Conservation (phyloP, 1,140 invertebrate species). For the Helicoverpa armigera region DNA sequence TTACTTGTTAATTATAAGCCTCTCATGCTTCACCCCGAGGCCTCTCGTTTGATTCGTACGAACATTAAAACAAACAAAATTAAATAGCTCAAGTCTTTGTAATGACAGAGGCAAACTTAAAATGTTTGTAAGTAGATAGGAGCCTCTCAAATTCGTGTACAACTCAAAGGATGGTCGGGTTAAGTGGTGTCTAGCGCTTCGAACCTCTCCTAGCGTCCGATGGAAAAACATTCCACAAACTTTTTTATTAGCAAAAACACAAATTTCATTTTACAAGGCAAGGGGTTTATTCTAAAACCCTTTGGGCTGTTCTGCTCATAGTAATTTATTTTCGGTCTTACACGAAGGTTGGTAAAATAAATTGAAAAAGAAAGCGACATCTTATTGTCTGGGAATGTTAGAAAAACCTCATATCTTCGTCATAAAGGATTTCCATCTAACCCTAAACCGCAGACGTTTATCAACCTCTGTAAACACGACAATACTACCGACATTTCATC, state of each 20-base stretch:
- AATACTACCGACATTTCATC: neutral
- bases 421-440: neutral
- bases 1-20: no score
- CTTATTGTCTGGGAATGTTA: no score
- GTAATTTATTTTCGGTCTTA: conserved; percentile 33
- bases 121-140: neutral
- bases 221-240: conserved; percentile 21
- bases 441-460: neutral
- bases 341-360: no score
- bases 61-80: no score
- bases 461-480: neutral
- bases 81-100: no score
- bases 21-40: no score
- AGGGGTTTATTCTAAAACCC: conserved; percentile 29
- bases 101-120: neutral
- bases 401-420: neutral
- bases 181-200: conserved; percentile 3
- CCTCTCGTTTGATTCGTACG: no score
- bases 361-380: no score
- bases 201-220: neutral
- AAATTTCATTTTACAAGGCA: conserved; percentile 4
- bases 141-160: neutral
- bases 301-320: conserved; percentile 8
- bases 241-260: conserved; percentile 10
- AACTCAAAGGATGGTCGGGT: neutral